phyloP scores from a whole-genome alignment of 1,140 invertebrate genomes.

The Pachyrhynchus sulphureomaculatus region DNA sequence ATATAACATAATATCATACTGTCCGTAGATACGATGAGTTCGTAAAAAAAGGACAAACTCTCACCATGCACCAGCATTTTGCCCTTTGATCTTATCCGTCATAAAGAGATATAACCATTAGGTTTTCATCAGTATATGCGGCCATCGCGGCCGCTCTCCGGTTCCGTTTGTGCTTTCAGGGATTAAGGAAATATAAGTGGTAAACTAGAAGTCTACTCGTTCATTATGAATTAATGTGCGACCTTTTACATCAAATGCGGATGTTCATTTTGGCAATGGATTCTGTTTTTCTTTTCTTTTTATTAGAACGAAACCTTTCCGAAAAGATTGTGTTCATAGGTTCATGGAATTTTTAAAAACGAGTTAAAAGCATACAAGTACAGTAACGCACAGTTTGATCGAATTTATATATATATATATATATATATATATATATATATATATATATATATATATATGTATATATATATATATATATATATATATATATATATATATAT shows the following conservation, averaged over 20 bases:
- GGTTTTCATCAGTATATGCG: conserved; percentile 52
- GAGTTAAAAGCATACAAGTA: too few relatives aligned
- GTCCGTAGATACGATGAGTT: conserved; percentile 47
- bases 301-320: background rate
- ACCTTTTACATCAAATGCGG: conserved; percentile 52
- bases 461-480: too few relatives aligned
- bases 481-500: too few relatives aligned
- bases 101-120: conserved; percentile 54
- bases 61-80: conserved; percentile 34
- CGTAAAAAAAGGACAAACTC: conserved; percentile 48
- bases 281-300: conserved; percentile 27
- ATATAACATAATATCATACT: conserved; percentile 18
- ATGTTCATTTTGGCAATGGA: conserved; percentile 51
- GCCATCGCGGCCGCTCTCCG: conserved; percentile 40
- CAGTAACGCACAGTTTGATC: too few relatives aligned
- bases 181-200: conserved; percentile 54
- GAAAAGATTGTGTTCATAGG: background rate
- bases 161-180: conserved; percentile 50
- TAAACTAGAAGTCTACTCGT: conserved; percentile 49
- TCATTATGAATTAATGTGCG: conserved; percentile 54
- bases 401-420: too few relatives aligned
- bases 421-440: too few relatives aligned
- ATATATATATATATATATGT: too few relatives aligned
- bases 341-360: too few relatives aligned
- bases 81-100: conserved; percentile 50